These are phyloP conservation scores for Silvanus unidentatus DNA, from an alignment of 2,888 invertebrate species.

Conservation along the genomic window DNA sequence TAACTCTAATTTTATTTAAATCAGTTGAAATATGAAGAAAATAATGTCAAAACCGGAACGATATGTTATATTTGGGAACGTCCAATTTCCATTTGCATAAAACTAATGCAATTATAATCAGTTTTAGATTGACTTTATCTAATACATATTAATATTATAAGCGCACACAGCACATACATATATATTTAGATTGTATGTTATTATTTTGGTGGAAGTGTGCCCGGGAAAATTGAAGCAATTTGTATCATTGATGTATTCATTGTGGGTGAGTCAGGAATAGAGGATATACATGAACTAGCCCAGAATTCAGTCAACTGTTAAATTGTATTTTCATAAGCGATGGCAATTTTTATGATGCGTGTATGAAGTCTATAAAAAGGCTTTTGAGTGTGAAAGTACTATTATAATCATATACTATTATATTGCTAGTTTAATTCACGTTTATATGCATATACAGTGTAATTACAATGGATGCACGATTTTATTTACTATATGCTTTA, in stretches of 20 bases:
- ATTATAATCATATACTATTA: neutral
- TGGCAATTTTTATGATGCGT: slow-evolving; percentile 10
- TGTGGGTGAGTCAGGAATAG: slow-evolving; percentile 11
- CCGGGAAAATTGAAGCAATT: slow-evolving; percentile 27
- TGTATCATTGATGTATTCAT: slow-evolving; percentile 28
- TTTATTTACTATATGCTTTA: too few species aligned
- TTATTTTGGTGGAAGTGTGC: slow-evolving; percentile 20
- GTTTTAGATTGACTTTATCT: slow-evolving; percentile 15
- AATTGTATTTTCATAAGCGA: slow-evolving; percentile 41
- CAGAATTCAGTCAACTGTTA: slow-evolving; percentile 28
- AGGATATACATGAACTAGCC: slow-evolving; percentile 2
- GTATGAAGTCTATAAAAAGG: slow-evolving; percentile 1
- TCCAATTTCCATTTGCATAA: slow-evolving; percentile 1
- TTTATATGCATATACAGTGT: neutral
- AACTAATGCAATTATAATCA: slow-evolving; percentile 4
- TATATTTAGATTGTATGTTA: slow-evolving; percentile 4
- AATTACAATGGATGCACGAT: neutral
- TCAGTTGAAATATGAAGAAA: too few species aligned
- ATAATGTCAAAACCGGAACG: too few species aligned
- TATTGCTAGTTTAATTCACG: slow-evolving; percentile 3
- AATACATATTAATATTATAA: slow-evolving; percentile 25
- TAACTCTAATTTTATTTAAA: too few species aligned
- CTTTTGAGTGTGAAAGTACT: neutral
- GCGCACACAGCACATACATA: slow-evolving; percentile 17
- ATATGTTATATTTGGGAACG: neutral